These are phyloP conservation scores for Cinara cedri DNA, from an alignment of 2,888 invertebrate species.

Conservation along the genomic window DNA sequence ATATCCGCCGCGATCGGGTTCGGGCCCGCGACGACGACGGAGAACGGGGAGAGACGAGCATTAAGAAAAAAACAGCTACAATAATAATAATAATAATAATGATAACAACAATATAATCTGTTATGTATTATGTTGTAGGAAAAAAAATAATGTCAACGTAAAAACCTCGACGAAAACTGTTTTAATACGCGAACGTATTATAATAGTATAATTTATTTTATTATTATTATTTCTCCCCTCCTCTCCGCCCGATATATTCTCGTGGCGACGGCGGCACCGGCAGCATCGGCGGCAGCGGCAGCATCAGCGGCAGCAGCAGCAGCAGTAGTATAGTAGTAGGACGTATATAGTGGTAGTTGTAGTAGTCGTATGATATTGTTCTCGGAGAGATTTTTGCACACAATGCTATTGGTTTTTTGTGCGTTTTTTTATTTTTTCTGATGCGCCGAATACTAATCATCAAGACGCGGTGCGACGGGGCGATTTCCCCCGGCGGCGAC, in stretches of 20 bases:
- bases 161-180: no score
- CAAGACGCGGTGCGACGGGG: neutral
- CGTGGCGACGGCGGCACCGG: neutral
- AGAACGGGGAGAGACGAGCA: slow-evolving; percentile 8
- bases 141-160: no score
- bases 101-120: no score
- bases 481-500: slow-evolving; percentile 8
- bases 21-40: no score
- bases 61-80: no score
- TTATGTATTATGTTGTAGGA: no score
- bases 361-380: neutral
- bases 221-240: neutral
- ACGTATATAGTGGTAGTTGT: neutral
- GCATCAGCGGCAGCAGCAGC: no score
- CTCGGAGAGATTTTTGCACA: slow-evolving; percentile 52
- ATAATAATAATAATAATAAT: no score
- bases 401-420: slow-evolving; percentile 45
- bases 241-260: neutral
- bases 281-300: no score
- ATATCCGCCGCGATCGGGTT: slow-evolving; percentile 21
- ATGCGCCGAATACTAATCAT: slow-evolving; percentile 36
- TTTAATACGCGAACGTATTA: no score
- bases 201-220: neutral
- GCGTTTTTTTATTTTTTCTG: slow-evolving; percentile 12
- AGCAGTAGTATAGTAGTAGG: neutral